Base-by-base conservation (phyloP, 2,113 vertebrate genomes). In the Jacana jacana region DNA sequence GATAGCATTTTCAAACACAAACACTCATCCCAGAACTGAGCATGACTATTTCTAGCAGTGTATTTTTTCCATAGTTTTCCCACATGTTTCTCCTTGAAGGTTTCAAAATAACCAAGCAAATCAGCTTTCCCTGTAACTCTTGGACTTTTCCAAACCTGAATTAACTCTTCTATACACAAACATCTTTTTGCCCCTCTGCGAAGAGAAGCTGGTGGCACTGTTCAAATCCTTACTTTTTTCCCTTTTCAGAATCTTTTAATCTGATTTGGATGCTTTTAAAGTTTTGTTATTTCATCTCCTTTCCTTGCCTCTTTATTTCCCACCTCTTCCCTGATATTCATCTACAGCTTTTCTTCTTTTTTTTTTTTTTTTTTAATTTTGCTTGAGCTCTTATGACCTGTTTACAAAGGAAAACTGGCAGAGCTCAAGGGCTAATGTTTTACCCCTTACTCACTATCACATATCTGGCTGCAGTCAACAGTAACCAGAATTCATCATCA, bases 401-500 rank as follows among this genome's bases (percentile, higher is more conserved):
- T 91, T 91, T 80, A 87, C 44, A 92, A 51, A 88, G 24, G 55
- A 70, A 68, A 92, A 37, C 33, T 17, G 40, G 30, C 31, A 68
- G 42, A 86, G 79, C 76, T 91, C 60, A 94, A 90, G 64, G 85
- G 79, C 76, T 83, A 86, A 96, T 82, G 30, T 91, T 93, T 94
- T 54, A 91, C 75, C 79, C 79, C 79, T 73, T 89, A 20, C 70
- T 82, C 81, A 91, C 16, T 15, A 68, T 16, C n/a, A 33, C 17
- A 5, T 87, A 88, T 75, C 68, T 89, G 57, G 24, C 58, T 94
- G 60, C 72, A 91, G 72, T 81, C 86, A 95, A 69, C 76, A 87
- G 88, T 54, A 91, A 86, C 65, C 49, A 91, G 49, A 93, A 96
- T 92, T 72, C 77, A 92, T 93, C 88, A 96, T 69, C 81, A 95